phyloP scores from a whole-genome alignment of 2,888 invertebrate species.

The Epinotia demarniana region DNA sequence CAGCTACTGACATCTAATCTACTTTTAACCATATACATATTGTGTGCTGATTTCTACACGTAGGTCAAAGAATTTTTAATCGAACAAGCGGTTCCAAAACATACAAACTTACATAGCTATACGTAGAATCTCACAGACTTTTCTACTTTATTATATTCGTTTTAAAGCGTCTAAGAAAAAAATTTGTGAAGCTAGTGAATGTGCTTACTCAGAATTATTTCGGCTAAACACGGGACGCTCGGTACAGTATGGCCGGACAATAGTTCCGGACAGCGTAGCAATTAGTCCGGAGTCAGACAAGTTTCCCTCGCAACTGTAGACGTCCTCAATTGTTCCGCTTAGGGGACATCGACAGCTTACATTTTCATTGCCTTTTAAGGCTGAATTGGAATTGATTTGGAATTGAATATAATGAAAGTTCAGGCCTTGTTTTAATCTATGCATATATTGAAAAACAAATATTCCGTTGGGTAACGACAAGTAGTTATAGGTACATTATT shows the following conservation, averaged over 20 bases:
- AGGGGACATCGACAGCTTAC: not conserved
- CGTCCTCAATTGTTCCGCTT: not conserved
- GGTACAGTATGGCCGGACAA: conserved; percentile 7
- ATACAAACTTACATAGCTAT: too few relatives aligned
- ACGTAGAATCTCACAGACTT: too few relatives aligned
- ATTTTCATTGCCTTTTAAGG: not conserved
- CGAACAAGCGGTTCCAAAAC: too few relatives aligned
- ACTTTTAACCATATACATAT: too few relatives aligned
- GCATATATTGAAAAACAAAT: not conserved
- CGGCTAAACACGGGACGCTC: not conserved
- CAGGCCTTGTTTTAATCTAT: not conserved
- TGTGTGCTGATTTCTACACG: too few relatives aligned
- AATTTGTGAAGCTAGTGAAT: not conserved
- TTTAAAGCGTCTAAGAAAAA: not conserved
- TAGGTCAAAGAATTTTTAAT: too few relatives aligned
- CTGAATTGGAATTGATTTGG: not conserved
- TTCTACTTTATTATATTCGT: too few relatives aligned
- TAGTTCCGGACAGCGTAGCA: conserved; percentile 21
- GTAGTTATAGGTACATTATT: too few relatives aligned
- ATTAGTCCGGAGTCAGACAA: conserved; percentile 21
- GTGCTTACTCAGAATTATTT: not conserved
- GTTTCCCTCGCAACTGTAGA: conserved; percentile 6
- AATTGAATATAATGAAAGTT: not conserved
- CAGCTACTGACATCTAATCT: too few relatives aligned
- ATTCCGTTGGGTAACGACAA: not conserved